Evolutionary conservation across 2,113 vertebrate genomes (phyloP), one percentile per base, ranked within the genome.

Genomic region (Puntigrus tetrazona): DNA sequence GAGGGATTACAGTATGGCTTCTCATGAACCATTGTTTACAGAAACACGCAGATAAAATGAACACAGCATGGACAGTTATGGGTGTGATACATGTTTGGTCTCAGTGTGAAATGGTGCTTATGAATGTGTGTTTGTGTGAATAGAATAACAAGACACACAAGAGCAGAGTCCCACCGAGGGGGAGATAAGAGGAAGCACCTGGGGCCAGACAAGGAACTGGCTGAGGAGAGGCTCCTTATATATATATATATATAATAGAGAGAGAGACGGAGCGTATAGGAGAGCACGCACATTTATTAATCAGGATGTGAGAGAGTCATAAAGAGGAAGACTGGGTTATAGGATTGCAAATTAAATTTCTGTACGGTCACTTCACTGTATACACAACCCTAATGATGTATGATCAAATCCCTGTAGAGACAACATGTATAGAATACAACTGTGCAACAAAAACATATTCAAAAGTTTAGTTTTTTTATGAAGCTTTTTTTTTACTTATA

Each of bases 71-170:
- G 36, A 7, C 45, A 47, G 63, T 69, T 55, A 67, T 38, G 61
- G 80, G 8, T 84, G 45, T 78, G 83, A 43, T 81, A 9, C 78
- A 81, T 61, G 29, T 31, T 78, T 27, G 45, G 76, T 63, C 63
- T 78, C 81, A 73, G 72, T 65, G 57, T 75, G 59, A 31, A 11
- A 11, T 45, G 31, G 13, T 34, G 61, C 41, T 67, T 27, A 67
- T 69, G 63, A 11, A 20, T 29, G 65, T 69, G 65, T 36, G 34
- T 69, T 36, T 11, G 65, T 18, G 43, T 55, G 74, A 52, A 67
- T 59, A 75, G 31, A 29, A 75, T 57, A 31, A 27, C 31, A 36
- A 69, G 65, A 69, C 65, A 69, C 8, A 69, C 8, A 22, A 69
- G 65, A 63, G 61, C 27, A 65, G 61, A 65, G 61, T 31, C 6